Evolutionary conservation across 2,797 vertebrate species (phyloP).

Genomic region (Hipposideros larvatus): DNA sequence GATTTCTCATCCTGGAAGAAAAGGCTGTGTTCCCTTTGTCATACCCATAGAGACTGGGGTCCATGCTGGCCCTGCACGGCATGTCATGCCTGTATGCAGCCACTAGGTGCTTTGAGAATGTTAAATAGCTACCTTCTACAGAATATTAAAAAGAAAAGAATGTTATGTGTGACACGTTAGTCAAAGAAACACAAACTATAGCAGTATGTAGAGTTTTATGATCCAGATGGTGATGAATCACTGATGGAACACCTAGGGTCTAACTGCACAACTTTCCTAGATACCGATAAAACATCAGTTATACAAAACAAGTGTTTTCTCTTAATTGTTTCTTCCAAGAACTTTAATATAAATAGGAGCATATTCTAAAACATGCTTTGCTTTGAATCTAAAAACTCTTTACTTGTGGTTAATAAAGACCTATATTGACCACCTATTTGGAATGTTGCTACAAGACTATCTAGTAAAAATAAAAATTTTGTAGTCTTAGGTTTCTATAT

Average conservation of each 20-base stretch:
- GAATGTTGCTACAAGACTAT: background rate
- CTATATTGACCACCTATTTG: background rate
- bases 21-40: background rate
- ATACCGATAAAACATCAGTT: constrained; percentile 85
- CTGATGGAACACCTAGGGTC: constrained; percentile 75
- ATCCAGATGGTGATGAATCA: constrained; percentile 86
- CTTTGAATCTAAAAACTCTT: constrained; percentile 6
- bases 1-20: background rate
- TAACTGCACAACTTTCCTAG: constrained; percentile 84
- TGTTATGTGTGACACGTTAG: constrained; percentile 65
- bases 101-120: constrained; percentile 69
- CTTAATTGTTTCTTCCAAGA: constrained; percentile 83
- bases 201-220: constrained; percentile 71
- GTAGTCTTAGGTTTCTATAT: background rate
- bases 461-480: background rate
- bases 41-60: background rate
- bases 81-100: background rate
- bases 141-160: constrained; percentile 74
- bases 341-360: constrained; percentile 75
- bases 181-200: constrained; percentile 81
- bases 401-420: background rate
- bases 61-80: background rate
- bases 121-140: constrained; percentile 85
- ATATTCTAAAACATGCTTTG: constrained; percentile 31
- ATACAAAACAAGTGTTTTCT: constrained; percentile 82